A percentile compares a stretch with the other conserved stretches of the same genome.
Evolutionary conservation across 2,888 invertebrate species (phyloP).

Genomic region (Halocaridina rubra): DNA sequence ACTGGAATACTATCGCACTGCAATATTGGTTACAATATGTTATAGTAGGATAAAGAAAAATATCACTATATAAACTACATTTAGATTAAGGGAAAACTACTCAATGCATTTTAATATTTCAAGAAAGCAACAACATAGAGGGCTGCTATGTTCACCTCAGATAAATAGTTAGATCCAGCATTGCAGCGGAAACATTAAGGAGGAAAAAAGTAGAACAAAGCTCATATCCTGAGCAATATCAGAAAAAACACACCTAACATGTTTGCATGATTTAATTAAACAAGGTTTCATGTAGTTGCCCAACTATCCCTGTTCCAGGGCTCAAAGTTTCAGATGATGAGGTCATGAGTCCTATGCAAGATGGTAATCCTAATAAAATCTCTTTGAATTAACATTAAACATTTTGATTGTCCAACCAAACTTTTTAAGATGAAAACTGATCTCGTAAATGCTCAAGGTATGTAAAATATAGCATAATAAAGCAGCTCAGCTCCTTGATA

Average conservation of each 20-base stretch:
- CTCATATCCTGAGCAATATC: background rate
- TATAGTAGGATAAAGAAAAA: no score
- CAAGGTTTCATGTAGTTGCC: background rate
- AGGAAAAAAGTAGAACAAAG: background rate
- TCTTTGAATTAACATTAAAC: constrained; percentile 41
- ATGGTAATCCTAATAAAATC: background rate
- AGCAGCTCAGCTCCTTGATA: constrained; percentile 50
- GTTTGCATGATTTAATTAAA: background rate
- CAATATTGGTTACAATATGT: no score
- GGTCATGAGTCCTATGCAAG: background rate
- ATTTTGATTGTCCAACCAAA: constrained; percentile 54
- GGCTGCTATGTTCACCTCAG: background rate
- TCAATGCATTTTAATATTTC: background rate
- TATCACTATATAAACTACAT: no score
- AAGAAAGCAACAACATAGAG: background rate
- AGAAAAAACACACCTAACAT: background rate
- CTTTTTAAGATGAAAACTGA: constrained; percentile 25
- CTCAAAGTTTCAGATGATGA: constrained; percentile 20
- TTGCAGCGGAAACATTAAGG: background rate
- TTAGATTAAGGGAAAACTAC: no score
- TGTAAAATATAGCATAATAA: constrained; percentile 41
- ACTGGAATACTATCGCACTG: no score
- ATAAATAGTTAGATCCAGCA: background rate
- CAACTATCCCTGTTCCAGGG: constrained; percentile 41
- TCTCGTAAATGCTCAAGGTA: constrained; percentile 49